Evolutionary conservation across 2,113 vertebrate genomes (phyloP).

Genomic region (Dicrurus megarhynchus): DNA sequence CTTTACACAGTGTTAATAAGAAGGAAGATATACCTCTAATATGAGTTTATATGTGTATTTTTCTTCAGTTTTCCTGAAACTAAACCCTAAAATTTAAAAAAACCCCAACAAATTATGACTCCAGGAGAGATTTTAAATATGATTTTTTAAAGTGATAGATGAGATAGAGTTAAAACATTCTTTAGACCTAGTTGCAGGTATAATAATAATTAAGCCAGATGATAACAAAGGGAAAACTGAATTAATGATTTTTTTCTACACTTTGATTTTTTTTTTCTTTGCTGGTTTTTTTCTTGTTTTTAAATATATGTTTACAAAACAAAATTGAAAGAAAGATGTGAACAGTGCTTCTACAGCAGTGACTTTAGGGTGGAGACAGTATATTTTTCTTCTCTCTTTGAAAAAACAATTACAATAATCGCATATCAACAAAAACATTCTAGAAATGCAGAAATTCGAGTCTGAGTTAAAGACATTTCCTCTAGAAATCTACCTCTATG

Average conservation of each 20-base stretch:
- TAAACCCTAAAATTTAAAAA: background rate
- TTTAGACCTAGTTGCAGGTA: background rate
- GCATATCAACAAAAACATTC: background rate
- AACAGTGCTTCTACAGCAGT: background rate
- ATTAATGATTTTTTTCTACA: background rate
- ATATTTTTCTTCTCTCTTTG: background rate
- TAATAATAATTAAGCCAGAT: background rate
- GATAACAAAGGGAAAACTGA: background rate
- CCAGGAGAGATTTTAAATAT: background rate
- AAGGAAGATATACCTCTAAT: background rate
- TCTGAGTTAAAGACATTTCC: background rate
- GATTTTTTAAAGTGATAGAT: background rate
- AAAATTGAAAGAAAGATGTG: background rate
- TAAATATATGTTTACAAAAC: background rate
- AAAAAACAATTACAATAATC: background rate
- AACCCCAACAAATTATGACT: background rate
- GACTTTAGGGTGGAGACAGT: background rate
- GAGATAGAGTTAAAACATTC: background rate
- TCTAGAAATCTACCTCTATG: background rate
- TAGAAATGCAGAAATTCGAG: background rate
- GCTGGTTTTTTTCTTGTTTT: background rate
- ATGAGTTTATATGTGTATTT: background rate
- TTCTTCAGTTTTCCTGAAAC: background rate
- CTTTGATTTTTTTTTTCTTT: background rate
- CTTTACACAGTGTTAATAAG: background rate